phyloP scores from a whole-genome alignment of 2,797 vertebrate species.

The Catostomus latipinnis region DNA sequence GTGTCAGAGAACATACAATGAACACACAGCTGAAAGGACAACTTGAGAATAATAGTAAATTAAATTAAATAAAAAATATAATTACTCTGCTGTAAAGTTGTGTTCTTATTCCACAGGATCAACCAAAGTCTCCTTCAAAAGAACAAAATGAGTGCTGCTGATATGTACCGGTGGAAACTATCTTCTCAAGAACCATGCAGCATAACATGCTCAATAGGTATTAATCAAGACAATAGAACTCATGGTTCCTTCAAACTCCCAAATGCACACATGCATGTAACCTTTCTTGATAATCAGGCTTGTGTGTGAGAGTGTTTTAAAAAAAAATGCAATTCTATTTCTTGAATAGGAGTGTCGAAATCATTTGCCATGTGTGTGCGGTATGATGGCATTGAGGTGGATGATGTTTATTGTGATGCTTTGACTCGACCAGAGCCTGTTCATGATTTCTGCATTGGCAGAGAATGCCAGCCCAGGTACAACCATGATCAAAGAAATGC shows the following conservation, averaged over 20 bases:
- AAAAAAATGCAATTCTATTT: slow-evolving; percentile 10
- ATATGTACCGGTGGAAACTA: slow-evolving; percentile 99
- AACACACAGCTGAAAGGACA: too few relatives aligned
- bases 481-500: too few relatives aligned
- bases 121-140: slow-evolving; percentile 89
- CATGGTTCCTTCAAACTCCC: neutral
- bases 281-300: neutral
- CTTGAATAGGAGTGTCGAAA: slow-evolving; percentile 85
- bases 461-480: slow-evolving; percentile 96
- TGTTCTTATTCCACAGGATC: slow-evolving; percentile 75
- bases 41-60: too few relatives aligned
- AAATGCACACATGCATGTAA: neutral
- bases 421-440: slow-evolving; percentile 94
- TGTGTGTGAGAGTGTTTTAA: neutral
- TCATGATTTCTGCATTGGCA: slow-evolving; percentile 95
- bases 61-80: too few relatives aligned
- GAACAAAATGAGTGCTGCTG: slow-evolving; percentile 91
- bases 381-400: slow-evolving; percentile 94
- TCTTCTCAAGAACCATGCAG: slow-evolving; percentile 98
- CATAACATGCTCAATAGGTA: slow-evolving; percentile 96
- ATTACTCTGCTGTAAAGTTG: neutral
- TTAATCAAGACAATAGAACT: neutral
- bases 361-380: slow-evolving; percentile 94
- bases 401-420: slow-evolving; percentile 92
- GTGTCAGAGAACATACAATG: too few relatives aligned